A percentile compares a stretch with the other conserved stretches of the same genome.
Conservation (phyloP, 2,797 vertebrate genomes). For the Smutsia gigantea region DNA sequence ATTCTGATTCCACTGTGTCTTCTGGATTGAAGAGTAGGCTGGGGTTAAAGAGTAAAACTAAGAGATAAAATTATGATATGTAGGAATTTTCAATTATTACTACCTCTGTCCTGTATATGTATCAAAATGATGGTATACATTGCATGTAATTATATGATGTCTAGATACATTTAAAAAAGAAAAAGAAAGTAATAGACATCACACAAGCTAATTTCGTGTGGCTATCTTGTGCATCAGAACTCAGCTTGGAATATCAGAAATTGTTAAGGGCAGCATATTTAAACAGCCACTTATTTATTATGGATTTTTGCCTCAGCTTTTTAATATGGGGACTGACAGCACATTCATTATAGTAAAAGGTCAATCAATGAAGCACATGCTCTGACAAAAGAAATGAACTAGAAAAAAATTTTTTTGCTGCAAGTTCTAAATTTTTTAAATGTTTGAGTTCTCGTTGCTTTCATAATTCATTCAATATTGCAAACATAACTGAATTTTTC, state of each 20-base stretch:
- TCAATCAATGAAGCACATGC: background rate
- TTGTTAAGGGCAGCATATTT: background rate
- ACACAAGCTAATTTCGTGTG: background rate
- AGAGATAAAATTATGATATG: background rate
- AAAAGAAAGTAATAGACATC: background rate
- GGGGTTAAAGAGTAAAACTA: background rate
- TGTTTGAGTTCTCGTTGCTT: background rate
- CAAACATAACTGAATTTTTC: background rate
- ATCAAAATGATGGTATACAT: background rate
- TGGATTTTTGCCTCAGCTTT: slow-evolving; percentile 25
- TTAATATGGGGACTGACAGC: background rate
- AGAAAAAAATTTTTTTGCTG: background rate
- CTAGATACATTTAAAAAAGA: background rate
- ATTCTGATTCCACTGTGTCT: background rate
- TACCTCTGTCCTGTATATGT: background rate
- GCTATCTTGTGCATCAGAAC: background rate
- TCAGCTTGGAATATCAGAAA: slow-evolving; percentile 26
- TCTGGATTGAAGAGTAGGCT: background rate
- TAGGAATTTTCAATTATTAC: background rate
- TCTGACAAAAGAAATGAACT: background rate
- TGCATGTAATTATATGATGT: background rate
- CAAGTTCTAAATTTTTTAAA: background rate
- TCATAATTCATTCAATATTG: background rate
- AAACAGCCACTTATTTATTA: background rate
- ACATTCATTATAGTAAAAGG: background rate